Evolutionary conservation across 2,888 invertebrate genomes (phyloP), one percentile per base, ranked within the genome.

Genomic region (Hydriomena furcata): DNA sequence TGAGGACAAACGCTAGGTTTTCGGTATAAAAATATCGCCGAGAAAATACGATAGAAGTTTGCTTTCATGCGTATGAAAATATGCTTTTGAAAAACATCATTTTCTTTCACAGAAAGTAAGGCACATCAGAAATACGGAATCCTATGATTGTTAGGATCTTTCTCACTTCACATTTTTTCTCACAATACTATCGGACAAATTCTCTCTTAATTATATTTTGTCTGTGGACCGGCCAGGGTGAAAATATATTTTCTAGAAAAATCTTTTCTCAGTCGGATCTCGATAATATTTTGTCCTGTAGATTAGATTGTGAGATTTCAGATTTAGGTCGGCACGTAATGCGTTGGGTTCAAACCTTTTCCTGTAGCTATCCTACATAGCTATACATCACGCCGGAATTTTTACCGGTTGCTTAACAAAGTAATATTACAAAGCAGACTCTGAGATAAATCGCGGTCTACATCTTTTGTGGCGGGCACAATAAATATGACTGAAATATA

Each of bases 201-300:
- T 71, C 57, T 52, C 55, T 63, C 67, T 64, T 72, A 75, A 76
- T 76, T 76, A 72, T 74, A 67, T 75, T n/a, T 75, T 70, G 66
- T 74, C 63, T 65, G 58, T 51, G 61, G 63, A 58, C 63, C 52
- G 60, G 63, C 59, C 42, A 55, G 58, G 58, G 52, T 61, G 66
- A 71, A 71, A 68, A 66, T 67, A 69, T 71, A 68, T 66, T 70
- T 69, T 62, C 60, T 57, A 60, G 55, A 62, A 58, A 65, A 65
- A 65, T 56, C 52, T 65, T 63, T 68, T 63, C 60, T 57, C 34
- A 50, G 54, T 54, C 55, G 61, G 55, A 55, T 63, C 49, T 46
- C 58, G 50, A 66, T 66, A 65, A n/a, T 66, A 66, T 66, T 71
- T 71, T 67, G 55, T 60, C 45, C 65, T 57, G 46, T 46, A 61